Conservation (phyloP, 2,113 vertebrate species). For the Enhydra lutris region DNA sequence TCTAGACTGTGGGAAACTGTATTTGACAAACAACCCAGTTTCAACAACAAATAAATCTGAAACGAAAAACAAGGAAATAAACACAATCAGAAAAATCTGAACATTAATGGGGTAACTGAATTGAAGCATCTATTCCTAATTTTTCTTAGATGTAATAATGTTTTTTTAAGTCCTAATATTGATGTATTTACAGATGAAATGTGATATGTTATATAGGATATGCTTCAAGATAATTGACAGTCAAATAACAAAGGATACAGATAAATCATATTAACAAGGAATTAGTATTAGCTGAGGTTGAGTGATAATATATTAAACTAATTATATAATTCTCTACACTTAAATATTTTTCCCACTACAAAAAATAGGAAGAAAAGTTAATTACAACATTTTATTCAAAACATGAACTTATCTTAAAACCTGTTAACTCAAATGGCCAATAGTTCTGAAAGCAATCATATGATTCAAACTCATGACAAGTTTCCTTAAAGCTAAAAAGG, state of each 20-base stretch:
- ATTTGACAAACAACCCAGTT: constrained; percentile 20
- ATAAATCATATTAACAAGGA: not conserved
- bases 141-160: not conserved
- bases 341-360: constrained; percentile 15
- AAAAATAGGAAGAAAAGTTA: constrained; percentile 63
- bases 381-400: constrained; percentile 69
- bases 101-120: not conserved
- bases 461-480: constrained; percentile 73
- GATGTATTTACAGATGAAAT: constrained; percentile 28
- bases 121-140: not conserved
- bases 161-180: not conserved
- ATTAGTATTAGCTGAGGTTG: not conserved
- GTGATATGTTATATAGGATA: not conserved
- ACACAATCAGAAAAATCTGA: not conserved
- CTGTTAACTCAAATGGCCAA: constrained; percentile 76
- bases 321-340: constrained; percentile 1
- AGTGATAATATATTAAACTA: not conserved
- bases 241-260: not conserved
- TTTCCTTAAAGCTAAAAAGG: constrained; percentile 60
- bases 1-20: not conserved
- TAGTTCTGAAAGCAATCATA: constrained; percentile 75
- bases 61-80: constrained; percentile 27
- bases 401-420: constrained; percentile 80
- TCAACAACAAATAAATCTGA: not conserved
- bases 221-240: not conserved